These are phyloP conservation scores for Drosophila mulleri DNA, from an alignment of 2,888 invertebrate genomes.

Conservation along the genomic window DNA sequence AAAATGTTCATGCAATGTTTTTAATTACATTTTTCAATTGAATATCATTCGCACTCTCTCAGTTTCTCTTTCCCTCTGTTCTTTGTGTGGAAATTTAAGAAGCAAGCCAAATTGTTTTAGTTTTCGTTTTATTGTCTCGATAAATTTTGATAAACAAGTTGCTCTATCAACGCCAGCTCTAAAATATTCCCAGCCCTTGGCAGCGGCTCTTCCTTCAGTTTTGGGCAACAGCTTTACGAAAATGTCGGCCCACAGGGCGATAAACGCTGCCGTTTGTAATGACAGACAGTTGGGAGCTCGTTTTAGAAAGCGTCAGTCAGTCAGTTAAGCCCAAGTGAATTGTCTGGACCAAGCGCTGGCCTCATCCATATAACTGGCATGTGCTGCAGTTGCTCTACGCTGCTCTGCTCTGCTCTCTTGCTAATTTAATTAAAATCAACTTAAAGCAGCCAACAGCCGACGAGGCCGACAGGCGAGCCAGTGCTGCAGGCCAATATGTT, in stretches of 20 bases:
- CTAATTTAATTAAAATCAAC: conserved; percentile 79
- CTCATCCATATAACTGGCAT: conserved; percentile 58
- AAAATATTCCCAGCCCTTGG: background rate
- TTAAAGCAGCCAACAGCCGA: conserved; percentile 55
- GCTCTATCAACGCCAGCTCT: background rate
- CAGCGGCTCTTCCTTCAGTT: background rate
- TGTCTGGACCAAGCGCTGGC: conserved; percentile 21
- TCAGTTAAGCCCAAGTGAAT: conserved; percentile 9
- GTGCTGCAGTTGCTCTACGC: conserved; percentile 38
- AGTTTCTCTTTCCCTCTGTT: background rate
- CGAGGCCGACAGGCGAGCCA: conserved; percentile 29
- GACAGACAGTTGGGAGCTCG: conserved; percentile 10
- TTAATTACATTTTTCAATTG: too few relatives aligned
- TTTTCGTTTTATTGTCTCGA: background rate
- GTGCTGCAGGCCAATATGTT: conserved; percentile 67
- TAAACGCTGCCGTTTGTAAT: conserved; percentile 26
- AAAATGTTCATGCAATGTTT: too few relatives aligned
- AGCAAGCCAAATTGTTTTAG: background rate
- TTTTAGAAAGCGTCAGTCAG: background rate
- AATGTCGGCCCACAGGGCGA: background rate
- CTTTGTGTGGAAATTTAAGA: background rate
- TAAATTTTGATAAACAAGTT: conserved; percentile 1
- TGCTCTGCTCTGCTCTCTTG: conserved; percentile 10
- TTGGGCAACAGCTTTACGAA: conserved; percentile 11
- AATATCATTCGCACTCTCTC: background rate